phyloP scores from a whole-genome alignment of 2,888 invertebrate species.

The Caenorhabditis plicata region DNA sequence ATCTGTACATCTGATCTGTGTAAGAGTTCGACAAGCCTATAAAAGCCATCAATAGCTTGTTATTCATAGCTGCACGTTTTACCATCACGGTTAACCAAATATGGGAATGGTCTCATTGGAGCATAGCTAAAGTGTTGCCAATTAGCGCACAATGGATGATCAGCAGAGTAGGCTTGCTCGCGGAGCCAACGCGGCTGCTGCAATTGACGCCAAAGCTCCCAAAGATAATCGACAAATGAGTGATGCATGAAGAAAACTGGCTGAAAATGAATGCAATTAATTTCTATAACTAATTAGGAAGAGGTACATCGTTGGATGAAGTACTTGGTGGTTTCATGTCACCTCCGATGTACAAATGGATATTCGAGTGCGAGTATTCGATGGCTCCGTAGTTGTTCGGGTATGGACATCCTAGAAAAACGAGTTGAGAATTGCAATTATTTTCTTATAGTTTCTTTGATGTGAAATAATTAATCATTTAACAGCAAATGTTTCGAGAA shows the following conservation, averaged over 20 bases:
- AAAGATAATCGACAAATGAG: constrained; percentile 66
- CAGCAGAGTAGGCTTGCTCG: constrained; percentile 59
- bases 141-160: constrained; percentile 59
- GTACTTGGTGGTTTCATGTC: constrained; percentile 52
- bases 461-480: no score
- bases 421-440: no score
- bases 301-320: constrained; percentile 39
- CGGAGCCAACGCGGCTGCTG: constrained; percentile 60
- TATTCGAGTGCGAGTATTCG: constrained; percentile 64
- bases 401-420: constrained; percentile 58
- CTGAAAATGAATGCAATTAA: constrained; percentile 9
- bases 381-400: constrained; percentile 63
- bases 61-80: background rate
- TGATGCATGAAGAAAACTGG: constrained; percentile 66
- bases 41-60: background rate
- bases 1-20: constrained; percentile 64
- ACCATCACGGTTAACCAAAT: constrained; percentile 60
- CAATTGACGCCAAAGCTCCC: constrained; percentile 65
- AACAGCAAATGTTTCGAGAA: no score
- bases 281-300: no score
- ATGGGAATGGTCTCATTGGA: constrained; percentile 61
- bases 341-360: constrained; percentile 56
- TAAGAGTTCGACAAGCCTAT: constrained; percentile 61
- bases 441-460: no score
- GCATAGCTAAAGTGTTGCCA: constrained; percentile 63